Evolutionary conservation across 2,888 invertebrate species (phyloP), one percentile per base, ranked within the genome.

Genomic region (Prionchulus punctatus): DNA sequence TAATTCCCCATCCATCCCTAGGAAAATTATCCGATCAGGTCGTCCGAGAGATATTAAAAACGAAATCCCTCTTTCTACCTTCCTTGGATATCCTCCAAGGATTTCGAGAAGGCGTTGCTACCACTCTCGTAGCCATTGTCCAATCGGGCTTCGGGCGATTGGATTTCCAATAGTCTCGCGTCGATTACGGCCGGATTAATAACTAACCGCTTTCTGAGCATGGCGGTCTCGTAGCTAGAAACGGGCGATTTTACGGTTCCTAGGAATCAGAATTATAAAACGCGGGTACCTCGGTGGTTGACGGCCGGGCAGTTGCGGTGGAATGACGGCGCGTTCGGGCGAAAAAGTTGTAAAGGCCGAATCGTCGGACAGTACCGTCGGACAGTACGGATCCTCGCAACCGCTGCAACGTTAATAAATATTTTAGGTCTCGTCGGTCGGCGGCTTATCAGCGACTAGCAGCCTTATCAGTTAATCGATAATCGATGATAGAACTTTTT

Each of bases 351-450:
- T 36, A 21, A 18, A 51, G 4, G 25, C n/a, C 3, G 47, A 54
- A 26, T 54, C 54, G 21, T 7, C 48, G n/a, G 23, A 23, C 30
- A 31, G 25, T 3, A 58, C 57, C 2, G 56, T 49, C 7, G 53
- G 36, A 26, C 59, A 59, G 31, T 59, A 54, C 3, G 57, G 57
- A 42, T 59, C 59, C 26, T 57, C 59, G 45, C 59, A 59, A 28
- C 50, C 50, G 2, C 51, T 54, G 53, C 12, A 53, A 53, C 15
- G 4, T 12, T 15, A 50, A n/a, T n/a, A 12, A 42, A 12, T 12
- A 42, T 42, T 42, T 12, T 42, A 12, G 12, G 42, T 12, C n/a
- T 42, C 12, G n/a, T 12, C 42, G n/a, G 42, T 42, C 42, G 42
- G 12, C 12, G 12, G 12, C 12, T 12, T n/a, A n/a, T n/a, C n/a